Evolutionary conservation across 2,113 vertebrate genomes (phyloP), one percentile per base, ranked within the genome.

Genomic region (Aphelocoma coerulescens): DNA sequence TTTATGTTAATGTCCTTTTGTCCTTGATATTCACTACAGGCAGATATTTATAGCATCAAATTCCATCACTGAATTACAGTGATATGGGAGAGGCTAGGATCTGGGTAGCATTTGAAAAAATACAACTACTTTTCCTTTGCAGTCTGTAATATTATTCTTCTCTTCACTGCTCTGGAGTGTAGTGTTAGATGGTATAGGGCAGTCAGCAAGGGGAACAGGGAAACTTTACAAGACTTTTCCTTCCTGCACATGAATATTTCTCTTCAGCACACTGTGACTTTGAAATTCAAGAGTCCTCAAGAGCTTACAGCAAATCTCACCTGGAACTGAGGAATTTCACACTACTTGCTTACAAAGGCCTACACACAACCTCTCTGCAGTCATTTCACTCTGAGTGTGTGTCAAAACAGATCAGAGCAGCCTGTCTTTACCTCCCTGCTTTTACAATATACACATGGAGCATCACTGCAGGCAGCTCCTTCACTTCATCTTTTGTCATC

Each of bases 241-340:
- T 89, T 91, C 57, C 88, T 85, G 10, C 1, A 0, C 46, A 48
- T 87, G 62, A 96, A 81, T 89, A 85, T 95, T 91, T 91, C 57
- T 51, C 73, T 61, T 88, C 80, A 93, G 62, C 46, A 35, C 21
- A 24, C 59, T 51, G 54, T 21, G 48, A 85, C 78, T 97, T 95
- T 91, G 91, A 94, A 83, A 92, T 87, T 75, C 80, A 93, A 85
- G 80, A 83, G 57, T 52, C n/a, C 88, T 96, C 85, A 57, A 78
- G 68, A 90, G 79, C 46, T 89, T 89, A 72, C 26, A 67, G 61
- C 28, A 89, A 92, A 58, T 87, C 73, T 84, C 92, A 94, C 76
- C 95, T 95, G 93, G 93, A 94, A 75, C 68, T 57, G 83, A 88
- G 83, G 80, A 95, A 75, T 96, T 96, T 95, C 91, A 85, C 88